These are phyloP conservation scores for Cephalopachus bancanus DNA, from an alignment of 2,797 vertebrate genomes.

Conservation along the genomic window DNA sequence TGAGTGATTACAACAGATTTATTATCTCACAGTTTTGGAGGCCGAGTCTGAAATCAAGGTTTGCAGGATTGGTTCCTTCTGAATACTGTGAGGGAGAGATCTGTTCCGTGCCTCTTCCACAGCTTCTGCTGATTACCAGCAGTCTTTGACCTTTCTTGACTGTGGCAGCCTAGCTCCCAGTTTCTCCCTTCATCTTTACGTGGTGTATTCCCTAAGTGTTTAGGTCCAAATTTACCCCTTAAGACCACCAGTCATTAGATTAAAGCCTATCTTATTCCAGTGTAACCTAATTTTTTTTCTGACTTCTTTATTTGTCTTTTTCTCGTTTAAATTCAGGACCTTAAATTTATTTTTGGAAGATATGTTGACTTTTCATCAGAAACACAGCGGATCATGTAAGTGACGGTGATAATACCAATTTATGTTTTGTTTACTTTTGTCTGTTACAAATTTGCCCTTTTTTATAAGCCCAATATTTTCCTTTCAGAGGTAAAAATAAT, in stretches of 20 bases:
- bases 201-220: background rate
- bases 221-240: background rate
- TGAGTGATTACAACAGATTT: background rate
- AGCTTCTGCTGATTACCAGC: background rate
- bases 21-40: background rate
- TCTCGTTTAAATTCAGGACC: conserved; percentile 91
- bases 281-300: background rate
- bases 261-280: background rate
- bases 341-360: conserved; percentile 98
- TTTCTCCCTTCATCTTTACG: background rate
- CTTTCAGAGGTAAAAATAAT: background rate
- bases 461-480: conserved; percentile 48
- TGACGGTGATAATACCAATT: conserved; percentile 58
- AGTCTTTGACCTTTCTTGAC: background rate
- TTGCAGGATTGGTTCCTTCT: background rate
- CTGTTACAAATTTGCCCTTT: background rate
- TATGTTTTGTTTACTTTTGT: conserved; percentile 14
- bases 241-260: background rate
- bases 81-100: background rate
- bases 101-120: background rate
- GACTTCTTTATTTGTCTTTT: conserved; percentile 61
- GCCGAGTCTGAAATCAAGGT: background rate
- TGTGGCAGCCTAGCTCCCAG: background rate
- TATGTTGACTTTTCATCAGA: conserved; percentile 95
- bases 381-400: conserved; percentile 97